Evolutionary conservation across 2,797 vertebrate genomes (phyloP), one percentile per base, ranked within the genome.

Genomic region (Agapornis canus): DNA sequence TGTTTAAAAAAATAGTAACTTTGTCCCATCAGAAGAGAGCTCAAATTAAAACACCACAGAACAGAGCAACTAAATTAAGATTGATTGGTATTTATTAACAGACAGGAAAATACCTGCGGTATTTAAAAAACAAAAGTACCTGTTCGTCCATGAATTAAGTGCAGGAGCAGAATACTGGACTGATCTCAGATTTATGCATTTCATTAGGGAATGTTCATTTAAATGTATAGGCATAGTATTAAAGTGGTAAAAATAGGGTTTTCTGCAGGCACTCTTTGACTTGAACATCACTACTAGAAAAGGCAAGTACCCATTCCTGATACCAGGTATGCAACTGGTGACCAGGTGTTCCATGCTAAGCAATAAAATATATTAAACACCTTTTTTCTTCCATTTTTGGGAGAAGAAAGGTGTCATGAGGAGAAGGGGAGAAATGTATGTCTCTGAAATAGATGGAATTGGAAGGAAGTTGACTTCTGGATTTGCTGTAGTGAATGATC

Each of bases 41-140:
- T 94, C 80, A 95, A 77, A 96, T 56, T 42, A 73, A 95, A 92
- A 63, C 51, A 73, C 60, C 19, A 37, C 32, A 70, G 75, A 94
- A 78, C 71, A 82, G 11, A 91, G 64, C 56, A 86, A 89, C 52
- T 71, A 90, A 92, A 95, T 96, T 82, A 94, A 94, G 91, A 87
- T 79, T 69, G 73, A 35, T 16, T 57, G 48, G 42, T 82, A 89
- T 92, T 95, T 91, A 71, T 97, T 96, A 96, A 92, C 29, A 72
- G 61, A 66, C 23, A 83, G n/a, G 60, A 94, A 93, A 95, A 48
- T 82, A 85, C 32, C 45, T 91, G 39, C 56, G 65, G 64, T 69
- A 84, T 70, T 94, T 51, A 56, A 29, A 87, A 88, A 82, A 7
- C 13, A 27, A 18, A 89, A 90, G 40, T 89, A 83, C 90, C 68